A percentile compares a stretch with the other conserved stretches of the same genome.
Conservation (phyloP, 1,140 invertebrate species). For the Galleria mellonella region DNA sequence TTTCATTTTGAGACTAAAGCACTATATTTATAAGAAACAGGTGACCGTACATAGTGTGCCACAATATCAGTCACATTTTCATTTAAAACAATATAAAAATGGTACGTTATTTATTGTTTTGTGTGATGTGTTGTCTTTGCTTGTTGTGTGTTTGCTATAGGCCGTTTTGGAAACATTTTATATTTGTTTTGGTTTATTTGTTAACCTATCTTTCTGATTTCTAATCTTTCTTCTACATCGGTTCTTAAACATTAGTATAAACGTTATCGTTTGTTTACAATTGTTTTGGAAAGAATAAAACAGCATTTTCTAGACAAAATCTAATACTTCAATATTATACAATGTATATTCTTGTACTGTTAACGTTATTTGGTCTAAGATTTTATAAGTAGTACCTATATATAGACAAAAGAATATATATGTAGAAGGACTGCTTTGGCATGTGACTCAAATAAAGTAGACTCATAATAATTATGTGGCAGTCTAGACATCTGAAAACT, state of each 20-base stretch:
- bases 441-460: constrained; percentile 19
- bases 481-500: constrained; percentile 23
- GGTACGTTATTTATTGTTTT: constrained; percentile 54
- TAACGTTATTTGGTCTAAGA: neutral
- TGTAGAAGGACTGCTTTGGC: constrained; percentile 27
- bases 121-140: constrained; percentile 64
- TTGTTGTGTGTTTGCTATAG: constrained; percentile 73
- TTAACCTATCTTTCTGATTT: constrained; percentile 32
- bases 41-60: constrained; percentile 43
- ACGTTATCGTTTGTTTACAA: neutral
- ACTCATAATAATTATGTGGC: constrained; percentile 16
- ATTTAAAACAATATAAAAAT: constrained; percentile 43
- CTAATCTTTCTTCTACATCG: constrained; percentile 33
- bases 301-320: neutral
- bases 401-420: neutral
- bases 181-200: constrained; percentile 21
- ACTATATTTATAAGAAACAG: constrained; percentile 44
- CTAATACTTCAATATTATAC: neutral
- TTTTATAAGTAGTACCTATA: neutral
- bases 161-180: constrained; percentile 70
- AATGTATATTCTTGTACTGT: neutral
- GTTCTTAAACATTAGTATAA: constrained; percentile 10
- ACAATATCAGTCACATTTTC: constrained; percentile 45
- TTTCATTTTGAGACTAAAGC: constrained; percentile 52
- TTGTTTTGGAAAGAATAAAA: too few relatives aligned